Evolutionary conservation across 2,113 vertebrate genomes (phyloP), one percentile per base, ranked within the genome.

Genomic region (Tychaedon coryphoeus): DNA sequence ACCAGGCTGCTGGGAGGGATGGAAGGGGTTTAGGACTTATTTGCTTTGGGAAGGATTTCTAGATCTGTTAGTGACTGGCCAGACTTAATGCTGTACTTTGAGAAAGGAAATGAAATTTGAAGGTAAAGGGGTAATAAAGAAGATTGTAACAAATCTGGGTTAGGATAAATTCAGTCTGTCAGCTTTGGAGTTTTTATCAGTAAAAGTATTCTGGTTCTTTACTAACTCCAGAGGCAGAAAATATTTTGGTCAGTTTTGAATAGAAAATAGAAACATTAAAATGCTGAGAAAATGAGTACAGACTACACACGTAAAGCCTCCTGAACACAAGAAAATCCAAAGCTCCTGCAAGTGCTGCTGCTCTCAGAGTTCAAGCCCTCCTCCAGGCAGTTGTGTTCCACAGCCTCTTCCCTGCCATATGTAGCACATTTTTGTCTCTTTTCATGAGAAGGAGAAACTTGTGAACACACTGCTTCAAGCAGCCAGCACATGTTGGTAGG

Each of bases 51-150:
- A 90, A 87, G 53, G 56, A 78, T 85, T 85, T 75, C 75, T 54
- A 76, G 60, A 51, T 56, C 58, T 93, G n/a, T 42, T 62, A 40
- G 77, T 33, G 42, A 76, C 50, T 60, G 58, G 42, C 22, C 42
- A 54, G 58, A 33, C 70, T 65, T 75, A 58, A 87, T 42, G 62
- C 42, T 88, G 6, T 11, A 14, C 47, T 92, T 80, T 14, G 62
- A 82, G 88, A 90, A 91, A 93, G 74, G 78, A 90, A 96, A 76
- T 80, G 33, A 64, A 83, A 90, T 57, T 48, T 70, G 60, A 86
- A 88, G 38, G 48, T 81, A 86, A 93, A 82, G 33, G 60, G 33
- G 42, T 62, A 93, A 84, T 88, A 84, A 75, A 91, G 61, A 14
- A 94, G 47, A 76, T 5, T 34, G 36, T 67, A 91, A 60, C 33